A percentile compares a stretch with the other conserved stretches of the same genome.
These are phyloP conservation scores for Hyalella azteca DNA, from an alignment of 2,888 invertebrate genomes.

Conservation along the genomic window DNA sequence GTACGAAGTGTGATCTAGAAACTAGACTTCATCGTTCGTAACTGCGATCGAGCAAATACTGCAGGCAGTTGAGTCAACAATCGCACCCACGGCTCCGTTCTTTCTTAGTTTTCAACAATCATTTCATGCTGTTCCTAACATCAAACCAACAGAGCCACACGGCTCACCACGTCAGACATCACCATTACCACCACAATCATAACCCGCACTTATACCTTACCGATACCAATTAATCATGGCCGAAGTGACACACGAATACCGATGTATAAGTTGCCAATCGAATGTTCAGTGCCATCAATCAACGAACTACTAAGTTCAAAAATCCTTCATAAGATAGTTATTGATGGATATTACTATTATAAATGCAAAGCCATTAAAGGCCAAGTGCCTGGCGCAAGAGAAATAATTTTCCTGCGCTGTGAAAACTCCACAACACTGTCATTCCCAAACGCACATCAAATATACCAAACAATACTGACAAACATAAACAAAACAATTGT, in stretches of 20 bases:
- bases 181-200: background rate
- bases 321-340: background rate
- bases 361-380: constrained; percentile 29
- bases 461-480: constrained; percentile 59
- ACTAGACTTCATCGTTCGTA: constrained; percentile 1
- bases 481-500: constrained; percentile 58
- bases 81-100: background rate
- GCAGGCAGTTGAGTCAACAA: constrained; percentile 2
- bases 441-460: constrained; percentile 54
- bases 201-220: background rate
- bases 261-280: background rate
- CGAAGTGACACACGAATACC: no score
- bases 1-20: background rate
- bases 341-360: background rate
- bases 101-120: no score
- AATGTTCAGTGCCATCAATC: background rate
- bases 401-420: constrained; percentile 50
- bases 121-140: no score
- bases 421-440: constrained; percentile 42
- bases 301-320: constrained; percentile 46
- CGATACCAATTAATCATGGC: background rate
- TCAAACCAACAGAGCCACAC: no score
- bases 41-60: constrained; percentile 4
- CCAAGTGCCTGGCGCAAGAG: constrained; percentile 40
- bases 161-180: no score